These are phyloP conservation scores for Macropis europaea DNA, from an alignment of 2,888 invertebrate species.

Conservation along the genomic window DNA sequence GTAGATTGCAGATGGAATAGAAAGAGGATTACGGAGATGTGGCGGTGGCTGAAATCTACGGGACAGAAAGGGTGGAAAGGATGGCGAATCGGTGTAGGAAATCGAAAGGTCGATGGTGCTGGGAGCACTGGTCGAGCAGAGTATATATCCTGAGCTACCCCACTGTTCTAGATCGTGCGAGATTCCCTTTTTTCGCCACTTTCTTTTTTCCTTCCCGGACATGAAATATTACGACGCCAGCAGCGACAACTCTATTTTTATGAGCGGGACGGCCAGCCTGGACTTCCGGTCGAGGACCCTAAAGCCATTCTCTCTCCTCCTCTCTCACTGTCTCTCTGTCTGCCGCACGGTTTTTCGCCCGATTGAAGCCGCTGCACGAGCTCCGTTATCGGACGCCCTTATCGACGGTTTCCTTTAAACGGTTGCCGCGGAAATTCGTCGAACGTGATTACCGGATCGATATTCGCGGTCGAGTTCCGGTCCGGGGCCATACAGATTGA, in stretches of 20 bases:
- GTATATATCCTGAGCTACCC: neutral
- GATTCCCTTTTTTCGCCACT: constrained; percentile 6
- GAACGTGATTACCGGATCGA: constrained; percentile 10
- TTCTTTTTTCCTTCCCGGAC: constrained; percentile 16
- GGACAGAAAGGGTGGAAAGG: constrained; percentile 24
- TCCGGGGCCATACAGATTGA: neutral
- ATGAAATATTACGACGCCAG: constrained; percentile 69
- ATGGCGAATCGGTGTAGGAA: constrained; percentile 26
- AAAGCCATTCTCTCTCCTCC: constrained; percentile 46
- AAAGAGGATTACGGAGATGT: constrained; percentile 26
- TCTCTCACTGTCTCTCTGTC: constrained; percentile 18
- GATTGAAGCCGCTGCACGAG: constrained; percentile 28
- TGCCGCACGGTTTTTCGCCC: too few species aligned
- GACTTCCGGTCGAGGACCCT: constrained; percentile 58
- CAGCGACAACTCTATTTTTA: constrained; percentile 68
- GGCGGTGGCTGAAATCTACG: constrained; percentile 29
- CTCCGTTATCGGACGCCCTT: constrained; percentile 9
- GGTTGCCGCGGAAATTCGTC: constrained; percentile 3
- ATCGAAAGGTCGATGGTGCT: constrained; percentile 39
- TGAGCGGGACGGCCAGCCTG: constrained; percentile 44
- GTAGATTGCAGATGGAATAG: constrained; percentile 30
- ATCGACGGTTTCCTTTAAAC: constrained; percentile 9
- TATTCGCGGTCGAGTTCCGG: neutral
- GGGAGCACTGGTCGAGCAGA: neutral
- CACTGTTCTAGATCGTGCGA: constrained; percentile 29